Conservation (phyloP, 2,888 invertebrate species). For the Hydrotaea cyrtoneurina region DNA sequence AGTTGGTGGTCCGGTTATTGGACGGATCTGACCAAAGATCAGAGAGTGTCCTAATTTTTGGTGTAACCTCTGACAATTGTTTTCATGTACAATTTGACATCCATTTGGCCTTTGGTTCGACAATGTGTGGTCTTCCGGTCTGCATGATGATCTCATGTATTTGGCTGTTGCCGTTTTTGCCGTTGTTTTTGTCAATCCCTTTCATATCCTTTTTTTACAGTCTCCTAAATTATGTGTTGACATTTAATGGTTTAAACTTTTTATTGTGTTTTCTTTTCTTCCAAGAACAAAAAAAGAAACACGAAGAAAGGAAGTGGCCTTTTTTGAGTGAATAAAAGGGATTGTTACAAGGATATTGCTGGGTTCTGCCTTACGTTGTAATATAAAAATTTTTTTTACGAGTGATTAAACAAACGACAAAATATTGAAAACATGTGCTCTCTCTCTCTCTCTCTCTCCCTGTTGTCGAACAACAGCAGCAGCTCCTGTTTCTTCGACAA, state of each 20-base stretch:
- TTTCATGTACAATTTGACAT: no score
- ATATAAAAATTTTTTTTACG: constrained; percentile 72
- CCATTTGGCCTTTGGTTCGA: not conserved
- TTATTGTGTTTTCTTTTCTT: constrained; percentile 31
- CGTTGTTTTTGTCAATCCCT: not conserved
- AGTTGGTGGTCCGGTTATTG: no score
- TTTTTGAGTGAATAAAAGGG: not conserved
- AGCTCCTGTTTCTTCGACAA: constrained; percentile 57
- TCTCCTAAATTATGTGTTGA: constrained; percentile 60
- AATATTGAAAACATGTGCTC: constrained; percentile 75
- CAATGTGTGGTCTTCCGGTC: not conserved
- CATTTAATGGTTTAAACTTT: constrained; percentile 60
- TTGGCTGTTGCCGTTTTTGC: not conserved
- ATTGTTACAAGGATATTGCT: constrained; percentile 40
- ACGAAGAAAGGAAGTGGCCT: constrained; percentile 42
- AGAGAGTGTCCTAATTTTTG: no score
- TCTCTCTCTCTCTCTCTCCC: constrained; percentile 36
- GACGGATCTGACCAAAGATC: no score
- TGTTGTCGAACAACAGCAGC: no score
- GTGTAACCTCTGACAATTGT: no score
- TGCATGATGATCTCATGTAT: constrained; percentile 8
- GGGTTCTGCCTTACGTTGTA: constrained; percentile 57
- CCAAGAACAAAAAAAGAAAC: not conserved
- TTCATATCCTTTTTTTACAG: not conserved
- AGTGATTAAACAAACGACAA: constrained; percentile 77